Evolutionary conservation across 2,888 invertebrate genomes (phyloP), one percentile per base, ranked within the genome.

Genomic region (Sinohyriopsis cumingii): DNA sequence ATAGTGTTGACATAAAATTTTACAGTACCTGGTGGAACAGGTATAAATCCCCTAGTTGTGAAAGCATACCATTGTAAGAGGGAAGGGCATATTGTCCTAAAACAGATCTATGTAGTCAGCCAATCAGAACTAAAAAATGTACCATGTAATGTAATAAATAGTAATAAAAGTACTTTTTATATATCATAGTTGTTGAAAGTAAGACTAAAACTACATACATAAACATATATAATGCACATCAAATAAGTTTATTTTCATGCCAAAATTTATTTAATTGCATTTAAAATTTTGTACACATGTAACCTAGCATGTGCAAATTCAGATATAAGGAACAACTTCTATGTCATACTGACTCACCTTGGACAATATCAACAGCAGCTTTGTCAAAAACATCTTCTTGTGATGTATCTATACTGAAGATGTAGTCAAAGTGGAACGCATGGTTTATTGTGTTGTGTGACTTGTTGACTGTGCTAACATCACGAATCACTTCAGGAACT

Each of bases 371-470:
- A 62, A 79, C 76, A 19, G 88, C 86, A 18, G 82, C 82, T 12
- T 78, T 78, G 75, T 84, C 77, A 76, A 87, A 88, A 7, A 87
- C 83, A 53, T 84, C 84, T 55, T 85, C 84, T 66, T 88, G 88
- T 22, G 77, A 79, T 4, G 80, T 77, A 56, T 77, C 69, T 19
- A 79, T 75, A 55, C 78, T 75, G 65, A 88, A 86, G 18, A 87
- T 83, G 60, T 85, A 80, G 59, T 84, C 81, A 75, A 86, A 88
- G 64, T 84, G 75, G 69, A 86, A 87, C 65, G 86, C 86, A 81
- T 88, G 86, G 65, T 80, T 84, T 20, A 86, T 77, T 55, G 69
- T 78, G 25, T 78, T 71, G 55, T 80, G 69, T 22, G 76, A 76
- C n/a, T 73, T 75, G 3, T 72, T 69, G 12, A 72, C 68, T 12